Conservation (phyloP, 2,113 vertebrate species). For the Carassius carassius region DNA sequence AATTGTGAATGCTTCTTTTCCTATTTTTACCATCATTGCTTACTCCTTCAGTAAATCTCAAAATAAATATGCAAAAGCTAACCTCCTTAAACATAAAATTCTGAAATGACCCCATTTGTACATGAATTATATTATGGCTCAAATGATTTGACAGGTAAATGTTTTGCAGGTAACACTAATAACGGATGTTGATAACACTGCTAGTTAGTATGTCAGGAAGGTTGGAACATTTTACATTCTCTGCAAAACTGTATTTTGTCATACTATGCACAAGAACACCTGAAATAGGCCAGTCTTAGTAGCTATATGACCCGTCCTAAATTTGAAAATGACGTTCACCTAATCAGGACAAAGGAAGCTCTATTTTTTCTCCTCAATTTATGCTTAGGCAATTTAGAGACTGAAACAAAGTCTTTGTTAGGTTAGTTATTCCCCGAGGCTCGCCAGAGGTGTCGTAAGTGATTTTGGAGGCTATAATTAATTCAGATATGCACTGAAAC, state of each 20-base stretch:
- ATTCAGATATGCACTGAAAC: not conserved
- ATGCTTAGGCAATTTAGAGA: constrained; percentile 7
- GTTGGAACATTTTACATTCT: not conserved
- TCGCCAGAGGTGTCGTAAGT: not conserved
- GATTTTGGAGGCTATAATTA: constrained; percentile 30
- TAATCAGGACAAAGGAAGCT: constrained; percentile 40
- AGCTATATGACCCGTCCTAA: constrained; percentile 6
- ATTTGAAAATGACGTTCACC: constrained; percentile 26
- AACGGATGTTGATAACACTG: not conserved
- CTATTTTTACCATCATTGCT: not conserved
- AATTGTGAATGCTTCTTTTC: not conserved
- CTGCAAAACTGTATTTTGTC: not conserved
- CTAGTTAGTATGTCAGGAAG: not conserved
- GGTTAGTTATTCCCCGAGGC: constrained; percentile 33
- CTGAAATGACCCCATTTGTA: not conserved
- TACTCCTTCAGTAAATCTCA: not conserved
- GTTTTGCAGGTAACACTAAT: not conserved
- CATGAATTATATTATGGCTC: not conserved
- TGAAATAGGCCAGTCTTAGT: constrained; percentile 19
- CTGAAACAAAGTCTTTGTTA: constrained; percentile 19
- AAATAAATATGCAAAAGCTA: not conserved
- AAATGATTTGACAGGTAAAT: no score
- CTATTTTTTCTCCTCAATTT: constrained; percentile 4
- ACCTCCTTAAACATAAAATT: no score
- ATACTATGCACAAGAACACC: not conserved